Conservation (phyloP, 2,113 vertebrate species). For the Sterna hirundo region DNA sequence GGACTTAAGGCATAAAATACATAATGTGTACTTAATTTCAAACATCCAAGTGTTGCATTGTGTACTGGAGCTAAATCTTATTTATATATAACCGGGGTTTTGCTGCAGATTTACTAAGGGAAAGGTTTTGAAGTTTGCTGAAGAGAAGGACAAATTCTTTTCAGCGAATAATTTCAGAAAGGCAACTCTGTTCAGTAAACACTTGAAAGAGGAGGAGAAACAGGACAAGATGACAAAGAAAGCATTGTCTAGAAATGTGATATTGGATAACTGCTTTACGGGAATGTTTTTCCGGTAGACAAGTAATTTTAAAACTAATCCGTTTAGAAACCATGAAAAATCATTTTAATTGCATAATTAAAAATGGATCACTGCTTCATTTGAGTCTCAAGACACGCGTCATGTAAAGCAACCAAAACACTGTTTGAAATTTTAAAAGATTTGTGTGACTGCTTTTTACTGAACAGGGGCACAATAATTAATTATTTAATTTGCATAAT, state of each 20-base stretch:
- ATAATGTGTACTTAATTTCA: not conserved
- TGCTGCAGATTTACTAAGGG: not conserved
- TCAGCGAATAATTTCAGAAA: not conserved
- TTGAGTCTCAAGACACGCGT: not conserved
- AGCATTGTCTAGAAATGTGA: not conserved
- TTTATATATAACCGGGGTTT: not conserved
- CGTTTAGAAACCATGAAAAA: not conserved
- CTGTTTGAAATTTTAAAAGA: not conserved
- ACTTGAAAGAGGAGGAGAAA: not conserved
- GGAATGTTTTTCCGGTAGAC: not conserved
- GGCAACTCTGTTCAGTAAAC: not conserved
- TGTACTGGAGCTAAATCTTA: not conserved
- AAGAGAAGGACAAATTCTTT: not conserved
- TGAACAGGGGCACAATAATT: not conserved
- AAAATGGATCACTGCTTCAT: not conserved
- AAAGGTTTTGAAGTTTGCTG: not conserved
- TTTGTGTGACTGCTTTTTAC: not conserved
- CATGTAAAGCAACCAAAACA: not conserved
- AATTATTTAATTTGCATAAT: not conserved
- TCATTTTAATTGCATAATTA: not conserved
- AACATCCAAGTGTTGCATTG: not conserved
- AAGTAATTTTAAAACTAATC: conserved; percentile 24
- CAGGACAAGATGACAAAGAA: conserved; percentile 9
- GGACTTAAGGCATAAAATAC: not conserved
- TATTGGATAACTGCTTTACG: not conserved